These are phyloP conservation scores for Porites evermanni DNA, from an alignment of 92 coral and sea anemone genomes.

Conservation along the genomic window DNA sequence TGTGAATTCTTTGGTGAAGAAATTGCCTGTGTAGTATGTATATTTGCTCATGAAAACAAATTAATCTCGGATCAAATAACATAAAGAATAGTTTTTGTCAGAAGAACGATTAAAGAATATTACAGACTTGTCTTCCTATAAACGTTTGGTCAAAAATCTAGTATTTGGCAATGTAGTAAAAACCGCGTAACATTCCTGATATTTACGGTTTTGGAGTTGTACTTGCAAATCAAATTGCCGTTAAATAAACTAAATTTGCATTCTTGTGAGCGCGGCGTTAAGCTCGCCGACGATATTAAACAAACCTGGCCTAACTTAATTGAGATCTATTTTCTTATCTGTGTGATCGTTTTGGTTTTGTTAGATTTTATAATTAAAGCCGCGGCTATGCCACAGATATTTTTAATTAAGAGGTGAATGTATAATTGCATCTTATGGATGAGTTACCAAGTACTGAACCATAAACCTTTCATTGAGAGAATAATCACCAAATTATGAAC, in stretches of 20 bases:
- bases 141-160: background rate
- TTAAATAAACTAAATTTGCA: conserved; percentile 4
- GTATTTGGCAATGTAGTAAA: background rate
- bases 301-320: conserved; percentile 18
- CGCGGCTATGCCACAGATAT: background rate
- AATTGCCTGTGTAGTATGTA: background rate
- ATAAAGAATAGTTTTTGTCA: background rate
- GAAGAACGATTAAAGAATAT: background rate
- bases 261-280: conserved; percentile 13
- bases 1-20: no score
- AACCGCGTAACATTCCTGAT: no score
- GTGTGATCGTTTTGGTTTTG: conserved; percentile 18
- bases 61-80: background rate
- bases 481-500: conserved; percentile 33
- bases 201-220: no score
- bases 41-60: background rate
- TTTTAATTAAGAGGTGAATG: conserved; percentile 30
- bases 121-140: no score
- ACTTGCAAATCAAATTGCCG: no score
- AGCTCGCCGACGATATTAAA: conserved; percentile 33
- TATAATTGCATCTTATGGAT: conserved; percentile 11
- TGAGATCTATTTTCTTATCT: conserved; percentile 3
- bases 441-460: background rate
- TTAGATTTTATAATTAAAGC: conserved; percentile 35
- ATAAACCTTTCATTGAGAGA: conserved; percentile 3